A percentile compares a stretch with the other conserved stretches of the same genome.
Conservation (phyloP, 2,113 vertebrate species). For the Fulica atra region DNA sequence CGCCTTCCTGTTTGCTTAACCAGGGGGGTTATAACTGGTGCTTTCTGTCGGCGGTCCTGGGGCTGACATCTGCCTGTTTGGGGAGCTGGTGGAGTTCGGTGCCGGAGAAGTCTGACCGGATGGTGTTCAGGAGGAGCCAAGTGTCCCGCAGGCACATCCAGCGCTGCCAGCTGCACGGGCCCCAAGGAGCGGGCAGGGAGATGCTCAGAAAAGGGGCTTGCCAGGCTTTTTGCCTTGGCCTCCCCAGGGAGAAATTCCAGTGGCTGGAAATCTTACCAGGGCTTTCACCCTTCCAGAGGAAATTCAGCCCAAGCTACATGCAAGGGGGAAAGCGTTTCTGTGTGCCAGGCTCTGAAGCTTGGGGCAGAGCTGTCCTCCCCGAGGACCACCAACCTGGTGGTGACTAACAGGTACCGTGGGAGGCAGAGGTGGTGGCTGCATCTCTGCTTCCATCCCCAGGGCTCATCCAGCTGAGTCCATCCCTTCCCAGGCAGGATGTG, state of each 20-base stretch:
- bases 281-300: background rate
- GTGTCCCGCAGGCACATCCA: background rate
- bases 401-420: background rate
- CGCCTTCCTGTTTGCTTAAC: slow-evolving; percentile 8
- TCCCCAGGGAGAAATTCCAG: background rate
- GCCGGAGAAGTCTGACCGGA: background rate
- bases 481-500: fast-evolving
- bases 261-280: background rate
- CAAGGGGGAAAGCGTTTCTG: background rate
- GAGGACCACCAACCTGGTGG: background rate
- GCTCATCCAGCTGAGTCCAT: fast-evolving
- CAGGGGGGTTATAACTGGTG: background rate
- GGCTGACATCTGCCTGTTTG: background rate
- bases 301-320: background rate
- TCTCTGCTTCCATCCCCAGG: background rate
- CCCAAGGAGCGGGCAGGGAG: background rate
- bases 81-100: background rate
- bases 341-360: background rate
- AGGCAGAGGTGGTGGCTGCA: background rate
- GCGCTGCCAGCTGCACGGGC: fast-evolving
- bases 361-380: background rate
- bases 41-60: background rate
- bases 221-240: background rate
- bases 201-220: background rate
- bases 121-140: background rate